Conservation (phyloP, 2,113 vertebrate genomes). For the Gulo gulo region DNA sequence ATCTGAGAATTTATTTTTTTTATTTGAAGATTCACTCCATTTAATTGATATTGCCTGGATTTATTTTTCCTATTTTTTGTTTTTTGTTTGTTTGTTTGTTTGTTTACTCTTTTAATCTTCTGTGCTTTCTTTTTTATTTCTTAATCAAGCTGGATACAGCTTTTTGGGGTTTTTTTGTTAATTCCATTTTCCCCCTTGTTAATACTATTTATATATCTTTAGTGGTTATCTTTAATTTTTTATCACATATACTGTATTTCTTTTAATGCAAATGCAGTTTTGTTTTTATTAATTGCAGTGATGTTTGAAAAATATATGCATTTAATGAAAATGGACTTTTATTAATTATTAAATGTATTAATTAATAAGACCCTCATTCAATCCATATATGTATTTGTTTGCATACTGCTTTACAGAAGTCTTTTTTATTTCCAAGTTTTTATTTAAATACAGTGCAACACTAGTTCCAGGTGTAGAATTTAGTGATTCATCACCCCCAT, state of each 20-base stretch:
- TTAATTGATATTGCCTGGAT: background rate
- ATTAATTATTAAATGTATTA: background rate
- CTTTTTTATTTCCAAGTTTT: background rate
- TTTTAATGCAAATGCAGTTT: background rate
- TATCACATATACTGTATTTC: background rate
- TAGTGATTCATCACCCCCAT: background rate
- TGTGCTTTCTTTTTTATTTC: background rate
- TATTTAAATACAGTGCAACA: background rate
- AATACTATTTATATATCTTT: background rate
- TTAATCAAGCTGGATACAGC: background rate
- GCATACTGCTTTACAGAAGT: background rate
- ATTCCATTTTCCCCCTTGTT: background rate
- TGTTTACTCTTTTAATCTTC: background rate
- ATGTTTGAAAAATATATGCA: background rate
- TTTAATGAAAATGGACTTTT: background rate
- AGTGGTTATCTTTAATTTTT: constrained; percentile 11
- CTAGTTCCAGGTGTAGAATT: background rate
- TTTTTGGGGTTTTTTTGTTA: background rate
- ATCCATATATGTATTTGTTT: background rate
- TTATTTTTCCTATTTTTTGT: constrained; percentile 7
- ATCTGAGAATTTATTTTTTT: constrained; percentile 1
- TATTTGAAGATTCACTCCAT: background rate
- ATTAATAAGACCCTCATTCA: background rate
- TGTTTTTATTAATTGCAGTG: background rate
- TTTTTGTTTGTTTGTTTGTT: background rate